Percentiles rank a stretch among this genome's conserved stretches.
Evolutionary conservation across 2,113 vertebrate genomes (phyloP).

Genomic region (Podarcis cretensis): DNA sequence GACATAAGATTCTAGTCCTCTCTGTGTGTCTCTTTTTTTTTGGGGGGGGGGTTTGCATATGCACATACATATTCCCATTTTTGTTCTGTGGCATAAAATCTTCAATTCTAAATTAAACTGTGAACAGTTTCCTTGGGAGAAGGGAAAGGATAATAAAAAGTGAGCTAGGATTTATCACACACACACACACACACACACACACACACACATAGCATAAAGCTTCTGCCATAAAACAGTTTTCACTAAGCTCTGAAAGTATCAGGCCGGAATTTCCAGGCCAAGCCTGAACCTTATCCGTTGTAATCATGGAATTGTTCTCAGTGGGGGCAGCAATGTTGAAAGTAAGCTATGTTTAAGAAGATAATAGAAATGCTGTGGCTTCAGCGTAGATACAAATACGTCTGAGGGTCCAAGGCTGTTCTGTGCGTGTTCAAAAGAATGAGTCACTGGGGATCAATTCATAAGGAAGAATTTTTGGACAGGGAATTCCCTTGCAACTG

Average conservation of each 20-base stretch:
- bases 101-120: background rate
- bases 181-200: too few species aligned
- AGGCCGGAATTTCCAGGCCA: fast-evolving
- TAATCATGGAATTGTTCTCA: background rate
- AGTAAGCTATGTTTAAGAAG: fast-evolving
- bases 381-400: background rate
- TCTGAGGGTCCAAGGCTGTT: background rate
- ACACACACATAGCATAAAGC: background rate
- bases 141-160: background rate
- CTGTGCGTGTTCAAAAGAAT: background rate
- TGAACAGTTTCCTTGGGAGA: background rate
- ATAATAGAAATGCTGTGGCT: background rate
- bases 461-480: background rate
- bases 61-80: background rate
- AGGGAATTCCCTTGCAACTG: background rate
- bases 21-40: background rate
- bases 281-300: background rate
- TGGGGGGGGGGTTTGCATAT: background rate
- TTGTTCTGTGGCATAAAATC: background rate
- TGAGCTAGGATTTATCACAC: background rate
- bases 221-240: background rate
- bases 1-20: background rate
- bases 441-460: slow-evolving; percentile 6
- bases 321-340: background rate
- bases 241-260: fast-evolving